phyloP scores from a whole-genome alignment of 2,797 vertebrate genomes.

The Sebastes variabilis region DNA sequence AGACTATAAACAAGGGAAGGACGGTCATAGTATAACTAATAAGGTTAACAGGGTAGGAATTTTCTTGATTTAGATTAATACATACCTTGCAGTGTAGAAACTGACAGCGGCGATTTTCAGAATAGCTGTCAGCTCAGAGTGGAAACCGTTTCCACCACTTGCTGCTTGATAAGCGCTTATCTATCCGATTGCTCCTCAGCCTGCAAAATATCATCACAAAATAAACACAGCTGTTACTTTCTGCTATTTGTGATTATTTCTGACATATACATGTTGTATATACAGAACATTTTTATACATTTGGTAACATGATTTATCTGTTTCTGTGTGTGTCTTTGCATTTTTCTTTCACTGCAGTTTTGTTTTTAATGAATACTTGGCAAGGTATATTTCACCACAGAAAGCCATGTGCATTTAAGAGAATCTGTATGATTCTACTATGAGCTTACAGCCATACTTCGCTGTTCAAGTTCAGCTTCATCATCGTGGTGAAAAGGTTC shows the following conservation, averaged over 20 bases:
- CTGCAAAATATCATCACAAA: slow-evolving; percentile 57
- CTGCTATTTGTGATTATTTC: slow-evolving; percentile 63
- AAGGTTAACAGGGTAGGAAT: slow-evolving; percentile 65
- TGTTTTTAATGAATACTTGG: slow-evolving; percentile 32
- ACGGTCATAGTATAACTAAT: slow-evolving; percentile 26
- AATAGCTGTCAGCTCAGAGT: slow-evolving; percentile 24
- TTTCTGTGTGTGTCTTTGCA: slow-evolving; percentile 33
- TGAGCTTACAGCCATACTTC: slow-evolving; percentile 70
- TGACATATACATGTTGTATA: slow-evolving; percentile 67
- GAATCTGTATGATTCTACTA: slow-evolving; percentile 50
- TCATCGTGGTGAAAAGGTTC: slow-evolving; percentile 48
- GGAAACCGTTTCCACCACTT: slow-evolving; percentile 14
- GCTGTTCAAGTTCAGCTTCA: slow-evolving; percentile 50
- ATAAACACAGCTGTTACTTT: slow-evolving; percentile 78
- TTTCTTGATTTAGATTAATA: slow-evolving; percentile 27
- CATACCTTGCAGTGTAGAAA: slow-evolving; percentile 6
- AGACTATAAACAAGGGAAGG: slow-evolving; percentile 2
- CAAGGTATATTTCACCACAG: slow-evolving; percentile 54
- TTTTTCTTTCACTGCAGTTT: slow-evolving; percentile 22
- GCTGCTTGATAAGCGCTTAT: slow-evolving; percentile 45
- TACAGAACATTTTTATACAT: slow-evolving; percentile 62
- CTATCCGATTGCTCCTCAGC: slow-evolving; percentile 34
- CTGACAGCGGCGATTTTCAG: slow-evolving; percentile 15
- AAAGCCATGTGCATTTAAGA: slow-evolving; percentile 73
- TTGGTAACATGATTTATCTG: slow-evolving; percentile 30